Base-by-base conservation (phyloP, 2,888 invertebrate genomes). In the Zaprionus lineosus region DNA sequence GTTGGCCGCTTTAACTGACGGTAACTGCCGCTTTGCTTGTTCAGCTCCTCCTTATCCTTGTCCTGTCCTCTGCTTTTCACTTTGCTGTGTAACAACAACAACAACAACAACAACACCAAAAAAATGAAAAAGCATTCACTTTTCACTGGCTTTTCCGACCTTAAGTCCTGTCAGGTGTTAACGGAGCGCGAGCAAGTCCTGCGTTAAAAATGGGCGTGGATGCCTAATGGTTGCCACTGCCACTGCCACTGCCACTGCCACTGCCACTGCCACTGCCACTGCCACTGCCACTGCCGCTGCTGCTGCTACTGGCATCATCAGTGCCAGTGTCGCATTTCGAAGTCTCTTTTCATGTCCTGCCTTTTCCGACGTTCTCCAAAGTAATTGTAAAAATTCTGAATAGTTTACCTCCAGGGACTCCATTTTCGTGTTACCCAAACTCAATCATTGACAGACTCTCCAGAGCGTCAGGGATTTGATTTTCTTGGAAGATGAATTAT, bases 21-120 rank as follows among this genome's bases (percentile, higher is more conserved):
- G 19, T 26, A 55, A 41, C 47, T 26, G 9, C 26, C 41, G 33
- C 12, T n/a, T n/a, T n/a, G 39, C 39, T 69, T 57, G 53, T 51
- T 34, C 68, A 40, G 51, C 11, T 19, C 21, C 34, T 21, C 21
- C 16, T 12, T 8, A 5, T 16, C 29, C 28, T 21, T 33, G 6
- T 46, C 18, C 11, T 9, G 15, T 14, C 14, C 9, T 15, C 26
- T 24, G 34, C 72, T 58, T 55, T 56, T 55, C 44, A 58, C 74
- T 62, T 61, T 73, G 55, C 68, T 55, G 73, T 76, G 77, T 77
- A 77, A 74, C 78, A 56, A 68, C 77, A 73, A 73, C n/a, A n/a
- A n/a, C n/a, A n/a, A n/a, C n/a, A n/a, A n/a, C n/a, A n/a, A n/a
- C n/a, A n/a, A n/a, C n/a, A n/a, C n/a, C n/a, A n/a, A n/a, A n/a